phyloP scores from a whole-genome alignment of 2,888 invertebrate species.

The Nomada flava region DNA sequence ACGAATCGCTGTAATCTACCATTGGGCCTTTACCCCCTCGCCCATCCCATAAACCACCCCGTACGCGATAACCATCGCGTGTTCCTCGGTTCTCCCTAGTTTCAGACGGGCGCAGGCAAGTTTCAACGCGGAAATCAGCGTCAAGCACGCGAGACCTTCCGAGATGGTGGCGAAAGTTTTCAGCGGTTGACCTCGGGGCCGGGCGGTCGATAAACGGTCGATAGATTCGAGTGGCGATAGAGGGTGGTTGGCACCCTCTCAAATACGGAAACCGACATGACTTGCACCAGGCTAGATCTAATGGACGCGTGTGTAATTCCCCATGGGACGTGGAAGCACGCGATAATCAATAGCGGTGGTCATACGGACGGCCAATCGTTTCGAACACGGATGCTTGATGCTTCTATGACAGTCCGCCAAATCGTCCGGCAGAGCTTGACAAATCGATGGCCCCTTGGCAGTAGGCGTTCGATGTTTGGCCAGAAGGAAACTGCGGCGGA shows the following conservation, averaged over 20 bases:
- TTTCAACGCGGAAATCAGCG: constrained; percentile 5
- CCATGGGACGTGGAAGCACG: constrained; percentile 52
- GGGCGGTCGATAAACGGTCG: constrained; percentile 39
- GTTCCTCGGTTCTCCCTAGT: not conserved
- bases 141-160: not conserved
- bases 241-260: constrained; percentile 55
- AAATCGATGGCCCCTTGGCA: constrained; percentile 50
- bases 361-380: constrained; percentile 42
- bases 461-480: not conserved
- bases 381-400: constrained; percentile 43
- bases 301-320: constrained; percentile 61
- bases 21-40: not conserved
- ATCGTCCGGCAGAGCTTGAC: constrained; percentile 46
- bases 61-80: not conserved
- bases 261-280: constrained; percentile 65
- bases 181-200: not conserved
- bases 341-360: constrained; percentile 67
- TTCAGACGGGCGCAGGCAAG: not conserved
- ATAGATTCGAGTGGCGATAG: constrained; percentile 35
- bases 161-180: constrained; percentile 12
- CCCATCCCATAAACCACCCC: constrained; percentile 7
- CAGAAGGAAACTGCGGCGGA: not conserved
- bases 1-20: no score
- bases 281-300: constrained; percentile 41
- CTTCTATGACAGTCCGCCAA: constrained; percentile 34